Evolutionary conservation across 2,888 invertebrate genomes (phyloP), one percentile per base, ranked within the genome.

Genomic region (Papilio protenor): DNA sequence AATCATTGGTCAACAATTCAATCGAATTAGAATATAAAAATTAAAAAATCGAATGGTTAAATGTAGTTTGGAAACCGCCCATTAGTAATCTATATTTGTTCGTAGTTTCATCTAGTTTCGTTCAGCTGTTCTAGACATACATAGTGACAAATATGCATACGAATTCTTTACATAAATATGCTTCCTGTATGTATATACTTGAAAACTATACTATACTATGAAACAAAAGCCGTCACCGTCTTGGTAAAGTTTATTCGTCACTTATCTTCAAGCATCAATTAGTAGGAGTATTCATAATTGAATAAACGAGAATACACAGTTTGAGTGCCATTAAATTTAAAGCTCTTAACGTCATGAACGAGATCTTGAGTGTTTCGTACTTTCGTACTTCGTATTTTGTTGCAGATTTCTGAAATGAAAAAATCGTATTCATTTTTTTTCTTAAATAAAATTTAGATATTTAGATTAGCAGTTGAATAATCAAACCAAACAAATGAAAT

Each of bases 271-370:
- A 69, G 66, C 45, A 45, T 69, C 66, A 69, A 69, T 69, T 69
- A 69, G 66, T 45, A 33, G 33, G 64, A 64, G 33, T 64, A 45
- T 40, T 66, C n/a, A 40, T 69, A 45, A 69, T 69, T 45, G 12
- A 69, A 69, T 69, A 69, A 40, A 69, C 66, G 45, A 45, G 66
- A 69, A n/a, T 45, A 69, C 66, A 66, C 66, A 40, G 40, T 69
- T 69, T 69, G 45, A 69, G 66, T 21, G 45, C 6, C 66, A 14
- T 45, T 66, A 45, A 40, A 27, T 40, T 69, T 16, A 45, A 69
- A 69, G 45, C 66, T 21, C 66, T 69, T 69, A 69, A n/a, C 45
- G 12, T 21, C n/a, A 21, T 45, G 40, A 66, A 66, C 27, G 33
- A 40, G 66, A 21, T 69, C 40, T 69, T 21, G 12, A 69, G 66